Evolutionary conservation across 1,140 invertebrate genomes (phyloP).

Genomic region (Papilio xuthus): DNA sequence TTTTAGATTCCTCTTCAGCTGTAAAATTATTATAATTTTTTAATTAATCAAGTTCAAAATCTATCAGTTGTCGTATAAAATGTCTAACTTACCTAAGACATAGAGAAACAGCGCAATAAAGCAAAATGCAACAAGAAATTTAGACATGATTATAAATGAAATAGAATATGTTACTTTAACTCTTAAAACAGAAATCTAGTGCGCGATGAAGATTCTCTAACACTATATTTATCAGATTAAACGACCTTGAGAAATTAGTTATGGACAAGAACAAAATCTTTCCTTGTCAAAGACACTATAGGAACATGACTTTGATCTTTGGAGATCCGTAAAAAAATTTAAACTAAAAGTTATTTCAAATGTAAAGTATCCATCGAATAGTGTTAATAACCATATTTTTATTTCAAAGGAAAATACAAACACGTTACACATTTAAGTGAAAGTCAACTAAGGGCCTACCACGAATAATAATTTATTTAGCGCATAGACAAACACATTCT

Average conservation of each 20-base stretch:
- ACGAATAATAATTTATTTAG: too few relatives aligned
- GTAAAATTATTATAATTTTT: background rate
- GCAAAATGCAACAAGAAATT: background rate
- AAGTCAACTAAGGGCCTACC: too few relatives aligned
- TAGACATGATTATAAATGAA: background rate
- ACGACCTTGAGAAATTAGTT: constrained; percentile 5
- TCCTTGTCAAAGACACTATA: background rate
- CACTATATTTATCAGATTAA: background rate
- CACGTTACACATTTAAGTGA: too few relatives aligned
- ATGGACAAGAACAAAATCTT: background rate
- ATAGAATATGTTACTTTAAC: background rate
- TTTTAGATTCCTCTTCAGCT: constrained; percentile 7
- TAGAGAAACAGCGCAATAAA: background rate
- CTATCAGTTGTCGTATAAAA: background rate
- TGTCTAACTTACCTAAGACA: background rate
- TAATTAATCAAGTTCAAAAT: background rate
- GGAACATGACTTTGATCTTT: background rate
- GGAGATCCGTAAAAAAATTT: background rate
- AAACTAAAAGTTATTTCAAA: too few relatives aligned
- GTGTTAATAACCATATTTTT: too few relatives aligned
- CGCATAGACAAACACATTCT: too few relatives aligned
- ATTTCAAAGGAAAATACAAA: too few relatives aligned
- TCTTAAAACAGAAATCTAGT: background rate
- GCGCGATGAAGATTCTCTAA: background rate
- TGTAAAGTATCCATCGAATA: too few relatives aligned